phyloP scores from a whole-genome alignment of 2,113 vertebrate species.

The Sylvilagus bachmani region DNA sequence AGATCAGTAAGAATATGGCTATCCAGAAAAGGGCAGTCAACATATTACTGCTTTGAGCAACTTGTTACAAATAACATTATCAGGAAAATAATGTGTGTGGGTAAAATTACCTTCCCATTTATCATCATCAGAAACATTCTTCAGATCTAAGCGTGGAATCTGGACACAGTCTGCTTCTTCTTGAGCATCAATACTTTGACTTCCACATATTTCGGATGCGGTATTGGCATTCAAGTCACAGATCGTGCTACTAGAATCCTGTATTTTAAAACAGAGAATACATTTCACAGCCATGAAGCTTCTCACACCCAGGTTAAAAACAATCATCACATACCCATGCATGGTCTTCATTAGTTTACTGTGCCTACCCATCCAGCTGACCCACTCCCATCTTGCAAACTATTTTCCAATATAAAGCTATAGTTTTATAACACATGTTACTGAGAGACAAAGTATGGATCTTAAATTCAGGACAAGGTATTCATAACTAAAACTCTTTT shows the following conservation, averaged over 20 bases:
- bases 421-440: slow-evolving; percentile 47
- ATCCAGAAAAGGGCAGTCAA: slow-evolving; percentile 47
- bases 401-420: slow-evolving; percentile 58
- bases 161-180: slow-evolving; percentile 84
- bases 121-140: slow-evolving; percentile 88
- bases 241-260: slow-evolving; percentile 87
- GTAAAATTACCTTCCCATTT: slow-evolving; percentile 91
- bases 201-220: slow-evolving; percentile 83
- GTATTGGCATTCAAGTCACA: slow-evolving; percentile 90
- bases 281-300: slow-evolving; percentile 67
- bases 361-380: not conserved
- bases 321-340: not conserved
- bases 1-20: slow-evolving; percentile 51
- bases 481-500: slow-evolving; percentile 57
- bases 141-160: slow-evolving; percentile 89
- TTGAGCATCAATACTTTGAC: slow-evolving; percentile 75
- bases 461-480: slow-evolving; percentile 51
- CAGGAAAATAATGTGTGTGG: slow-evolving; percentile 37
- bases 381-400: not conserved
- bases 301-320: slow-evolving; percentile 58
- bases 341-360: not conserved
- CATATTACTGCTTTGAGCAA: slow-evolving; percentile 51
- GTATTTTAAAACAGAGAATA: slow-evolving; percentile 80
- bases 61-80: slow-evolving; percentile 65
- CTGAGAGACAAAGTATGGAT: not conserved